phyloP scores from a whole-genome alignment of 2,113 vertebrate species.

The Chlorodrepanis virens region DNA sequence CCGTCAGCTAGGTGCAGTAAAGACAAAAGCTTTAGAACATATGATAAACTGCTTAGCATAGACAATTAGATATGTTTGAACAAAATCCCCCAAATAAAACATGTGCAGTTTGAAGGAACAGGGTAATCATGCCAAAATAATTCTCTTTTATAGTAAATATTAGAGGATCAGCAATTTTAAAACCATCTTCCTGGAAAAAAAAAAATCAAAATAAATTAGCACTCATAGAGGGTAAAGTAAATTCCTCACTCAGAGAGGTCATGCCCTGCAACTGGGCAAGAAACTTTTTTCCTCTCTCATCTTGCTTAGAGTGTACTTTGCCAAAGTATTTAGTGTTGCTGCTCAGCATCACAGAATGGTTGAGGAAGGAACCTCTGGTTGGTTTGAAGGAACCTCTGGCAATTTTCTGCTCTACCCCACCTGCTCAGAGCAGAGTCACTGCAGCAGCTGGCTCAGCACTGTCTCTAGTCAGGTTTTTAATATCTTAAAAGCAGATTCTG shows the following conservation, averaged over 20 bases:
- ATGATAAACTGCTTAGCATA: slow-evolving; percentile 69
- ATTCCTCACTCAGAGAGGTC: background rate
- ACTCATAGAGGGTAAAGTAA: background rate
- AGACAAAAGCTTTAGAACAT: slow-evolving; percentile 60
- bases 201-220: background rate
- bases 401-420: background rate
- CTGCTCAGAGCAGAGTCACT: background rate
- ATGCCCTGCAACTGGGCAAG: background rate
- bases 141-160: slow-evolving; percentile 36
- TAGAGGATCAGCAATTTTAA: slow-evolving; percentile 42
- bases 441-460: background rate
- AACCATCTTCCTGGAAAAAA: background rate
- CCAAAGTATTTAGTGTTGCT: background rate
- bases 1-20: slow-evolving; percentile 67
- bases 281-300: background rate
- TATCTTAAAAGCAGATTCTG: background rate
- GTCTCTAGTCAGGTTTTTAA: background rate
- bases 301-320: background rate
- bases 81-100: slow-evolving; percentile 61
- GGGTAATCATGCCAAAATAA: slow-evolving; percentile 37
- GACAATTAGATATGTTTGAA: slow-evolving; percentile 69
- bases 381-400: background rate
- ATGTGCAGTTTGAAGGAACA: slow-evolving; percentile 36
- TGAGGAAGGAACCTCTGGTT: background rate
- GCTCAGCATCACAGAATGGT: background rate